Percentiles rank a stretch among this genome's conserved stretches.
These are phyloP conservation scores for Musca domestica DNA, from an alignment of 1,140 invertebrate species.

Conservation along the genomic window DNA sequence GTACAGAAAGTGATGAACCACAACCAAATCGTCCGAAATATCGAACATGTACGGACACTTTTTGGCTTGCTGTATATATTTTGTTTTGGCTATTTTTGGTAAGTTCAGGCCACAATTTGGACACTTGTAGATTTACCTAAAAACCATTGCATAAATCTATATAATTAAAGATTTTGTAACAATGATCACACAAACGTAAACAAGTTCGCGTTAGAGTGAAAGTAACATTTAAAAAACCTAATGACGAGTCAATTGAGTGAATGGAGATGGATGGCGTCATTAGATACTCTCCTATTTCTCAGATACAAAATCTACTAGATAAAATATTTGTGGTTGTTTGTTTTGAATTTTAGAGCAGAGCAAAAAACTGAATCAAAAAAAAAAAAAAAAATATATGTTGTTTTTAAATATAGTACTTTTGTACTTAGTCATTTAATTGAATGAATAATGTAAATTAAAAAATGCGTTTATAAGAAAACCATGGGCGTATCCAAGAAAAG, in stretches of 20 bases:
- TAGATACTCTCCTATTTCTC: no score
- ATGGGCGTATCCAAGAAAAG: no score
- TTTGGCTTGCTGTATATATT: slow-evolving; percentile 80
- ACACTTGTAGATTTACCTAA: background rate
- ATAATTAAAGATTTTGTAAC: background rate
- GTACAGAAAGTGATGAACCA: slow-evolving; percentile 43
- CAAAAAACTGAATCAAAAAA: no score
- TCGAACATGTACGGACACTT: slow-evolving; percentile 79
- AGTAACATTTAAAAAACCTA: background rate
- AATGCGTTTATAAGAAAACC: no score
- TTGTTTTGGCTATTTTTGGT: slow-evolving; percentile 89
- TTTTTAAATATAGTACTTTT: no score
- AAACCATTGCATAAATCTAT: background rate
- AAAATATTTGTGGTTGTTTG: no score
- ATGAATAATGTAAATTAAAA: no score
- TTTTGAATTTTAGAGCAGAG: no score
- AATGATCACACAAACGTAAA: background rate
- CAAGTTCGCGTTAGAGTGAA: background rate
- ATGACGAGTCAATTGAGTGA: background rate
- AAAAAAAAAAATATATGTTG: no score
- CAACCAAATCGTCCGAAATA: slow-evolving; percentile 43
- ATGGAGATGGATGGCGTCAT: slow-evolving; percentile 9
- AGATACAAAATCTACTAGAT: no score
- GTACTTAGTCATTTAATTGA: no score
- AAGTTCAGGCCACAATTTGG: slow-evolving; percentile 49